Evolutionary conservation across 2,797 vertebrate species (phyloP).

Genomic region (Schizothorax lantsangensis): DNA sequence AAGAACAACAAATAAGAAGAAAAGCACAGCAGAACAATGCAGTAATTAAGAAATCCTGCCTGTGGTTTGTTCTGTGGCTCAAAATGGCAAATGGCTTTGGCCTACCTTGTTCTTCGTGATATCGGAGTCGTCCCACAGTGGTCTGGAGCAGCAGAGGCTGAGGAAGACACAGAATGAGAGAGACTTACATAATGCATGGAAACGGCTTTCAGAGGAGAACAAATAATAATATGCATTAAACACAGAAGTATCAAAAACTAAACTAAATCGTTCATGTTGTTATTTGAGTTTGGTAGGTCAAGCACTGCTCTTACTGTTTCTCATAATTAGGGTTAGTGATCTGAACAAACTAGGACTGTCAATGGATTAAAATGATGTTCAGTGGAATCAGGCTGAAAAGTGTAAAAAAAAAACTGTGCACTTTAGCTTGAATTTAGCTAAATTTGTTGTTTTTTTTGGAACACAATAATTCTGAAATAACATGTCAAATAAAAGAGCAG

Average conservation of each 20-base stretch:
- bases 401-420: background rate
- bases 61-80: background rate
- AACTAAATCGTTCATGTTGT: background rate
- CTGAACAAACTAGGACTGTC: background rate
- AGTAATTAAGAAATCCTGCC: background rate
- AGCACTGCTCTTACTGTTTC: background rate
- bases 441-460: background rate
- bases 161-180: conserved; percentile 6
- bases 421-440: background rate
- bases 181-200: background rate
- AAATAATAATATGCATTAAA: background rate
- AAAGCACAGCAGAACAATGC: background rate
- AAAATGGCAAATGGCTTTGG: background rate
- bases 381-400: background rate
- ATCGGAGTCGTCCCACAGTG: conserved; percentile 43
- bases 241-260: background rate
- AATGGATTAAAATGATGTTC: background rate
- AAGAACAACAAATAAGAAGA: background rate
- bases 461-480: background rate
- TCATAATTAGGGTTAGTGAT: background rate
- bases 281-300: background rate
- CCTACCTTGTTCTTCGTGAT: conserved; percentile 46
- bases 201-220: background rate
- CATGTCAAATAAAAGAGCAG: background rate
- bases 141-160: conserved; percentile 45